Evolutionary conservation across 2,113 vertebrate genomes (phyloP).

Genomic region (Lepidothrix coronata): DNA sequence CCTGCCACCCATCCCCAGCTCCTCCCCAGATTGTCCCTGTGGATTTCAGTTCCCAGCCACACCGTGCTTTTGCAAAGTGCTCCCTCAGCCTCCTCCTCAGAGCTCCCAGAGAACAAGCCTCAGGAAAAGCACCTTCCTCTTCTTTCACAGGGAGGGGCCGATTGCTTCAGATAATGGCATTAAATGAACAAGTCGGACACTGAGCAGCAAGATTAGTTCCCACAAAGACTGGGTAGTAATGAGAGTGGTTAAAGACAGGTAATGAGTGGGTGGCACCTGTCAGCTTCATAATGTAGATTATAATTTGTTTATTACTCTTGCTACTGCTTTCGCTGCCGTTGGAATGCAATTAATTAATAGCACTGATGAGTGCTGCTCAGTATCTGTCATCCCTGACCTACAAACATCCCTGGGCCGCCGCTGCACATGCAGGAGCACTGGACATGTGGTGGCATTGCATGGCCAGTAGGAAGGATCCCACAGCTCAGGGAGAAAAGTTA

Average conservation of each 20-base stretch:
- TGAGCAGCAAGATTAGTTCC: slow-evolving; percentile 49
- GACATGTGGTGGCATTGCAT: neutral
- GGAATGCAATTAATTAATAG: slow-evolving; percentile 56
- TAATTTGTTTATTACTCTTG: slow-evolving; percentile 63
- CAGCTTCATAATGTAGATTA: slow-evolving; percentile 50
- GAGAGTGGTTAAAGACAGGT: slow-evolving; percentile 61
- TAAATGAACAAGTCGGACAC: slow-evolving; percentile 32
- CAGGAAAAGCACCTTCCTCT: slow-evolving; percentile 43
- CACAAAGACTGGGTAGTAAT: slow-evolving; percentile 58
- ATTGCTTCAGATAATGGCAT: slow-evolving; percentile 47
- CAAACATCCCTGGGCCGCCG: neutral
- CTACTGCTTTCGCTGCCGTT: slow-evolving; percentile 59
- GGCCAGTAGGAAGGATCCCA: neutral
- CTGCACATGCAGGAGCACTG: neutral
- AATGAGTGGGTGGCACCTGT: slow-evolving; percentile 58
- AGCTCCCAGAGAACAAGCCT: neutral
- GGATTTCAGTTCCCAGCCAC: neutral
- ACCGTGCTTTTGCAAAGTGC: neutral
- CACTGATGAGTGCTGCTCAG: neutral
- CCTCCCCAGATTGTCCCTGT: neutral
- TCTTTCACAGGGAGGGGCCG: neutral
- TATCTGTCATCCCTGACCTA: slow-evolving; percentile 51
- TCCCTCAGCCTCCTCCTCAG: neutral
- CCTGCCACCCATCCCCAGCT: neutral
- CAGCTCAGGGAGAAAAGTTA: neutral